Evolutionary conservation across 2,888 invertebrate genomes (phyloP).

Genomic region (Volucella inflata): DNA sequence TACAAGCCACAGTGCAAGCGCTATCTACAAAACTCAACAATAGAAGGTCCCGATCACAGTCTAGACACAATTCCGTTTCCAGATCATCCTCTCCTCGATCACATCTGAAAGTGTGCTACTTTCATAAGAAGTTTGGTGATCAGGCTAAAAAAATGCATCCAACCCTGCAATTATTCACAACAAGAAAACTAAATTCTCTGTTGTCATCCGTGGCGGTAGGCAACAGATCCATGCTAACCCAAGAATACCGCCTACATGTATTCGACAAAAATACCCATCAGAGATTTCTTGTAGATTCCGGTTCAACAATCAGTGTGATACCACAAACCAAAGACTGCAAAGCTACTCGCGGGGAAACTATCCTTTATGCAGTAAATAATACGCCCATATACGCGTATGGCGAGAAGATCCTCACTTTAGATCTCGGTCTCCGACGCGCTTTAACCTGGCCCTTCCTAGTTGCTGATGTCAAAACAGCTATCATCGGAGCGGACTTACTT

Average conservation of each 20-base stretch:
- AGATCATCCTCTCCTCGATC: slow-evolving; percentile 1
- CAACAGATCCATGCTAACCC: not conserved
- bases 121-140: not conserved
- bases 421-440: not conserved
- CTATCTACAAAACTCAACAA: slow-evolving; percentile 1
- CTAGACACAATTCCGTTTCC: slow-evolving; percentile 14
- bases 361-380: not conserved
- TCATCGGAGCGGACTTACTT: slow-evolving; percentile 13
- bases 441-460: slow-evolving; percentile 1
- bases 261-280: no score
- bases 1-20: slow-evolving; percentile 19
- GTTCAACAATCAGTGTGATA: no score
- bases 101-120: slow-evolving; percentile 3
- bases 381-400: not conserved
- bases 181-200: not conserved
- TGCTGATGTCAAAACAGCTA: slow-evolving; percentile 13
- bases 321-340: no score
- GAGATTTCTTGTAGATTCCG: not conserved
- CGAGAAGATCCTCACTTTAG: not conserved
- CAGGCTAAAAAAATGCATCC: not conserved
- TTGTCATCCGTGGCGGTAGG: not conserved
- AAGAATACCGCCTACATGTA: no score
- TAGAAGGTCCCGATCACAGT: slow-evolving; percentile 13
- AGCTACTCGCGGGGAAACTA: no score
- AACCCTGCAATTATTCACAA: not conserved